A percentile compares a stretch with the other conserved stretches of the same genome.
Conservation (phyloP, 1,140 invertebrate species). For the Lucilia sericata region DNA sequence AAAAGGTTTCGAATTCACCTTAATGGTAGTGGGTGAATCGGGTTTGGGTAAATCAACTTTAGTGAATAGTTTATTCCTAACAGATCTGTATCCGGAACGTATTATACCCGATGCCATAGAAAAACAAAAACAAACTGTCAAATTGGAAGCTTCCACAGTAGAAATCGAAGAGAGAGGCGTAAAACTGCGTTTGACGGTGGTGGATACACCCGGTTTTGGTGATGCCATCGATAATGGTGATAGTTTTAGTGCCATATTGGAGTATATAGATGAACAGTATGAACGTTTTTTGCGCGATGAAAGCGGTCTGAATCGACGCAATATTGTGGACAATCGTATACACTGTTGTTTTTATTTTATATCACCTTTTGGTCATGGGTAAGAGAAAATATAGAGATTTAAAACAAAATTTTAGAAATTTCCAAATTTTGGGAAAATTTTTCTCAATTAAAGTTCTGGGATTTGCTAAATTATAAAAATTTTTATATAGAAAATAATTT, state of each 20-base stretch:
- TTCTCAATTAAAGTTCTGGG: too few species aligned
- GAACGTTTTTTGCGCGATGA: slow-evolving; percentile 92
- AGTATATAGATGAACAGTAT: slow-evolving; percentile 95
- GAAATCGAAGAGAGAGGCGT: slow-evolving; percentile 95
- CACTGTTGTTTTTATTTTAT: slow-evolving; percentile 99
- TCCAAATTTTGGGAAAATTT: too few species aligned
- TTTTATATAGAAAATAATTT: too few species aligned
- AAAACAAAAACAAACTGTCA: slow-evolving; percentile 90
- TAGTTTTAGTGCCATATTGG: slow-evolving; percentile 89
- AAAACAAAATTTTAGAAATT: neutral
- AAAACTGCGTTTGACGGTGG: slow-evolving; percentile 88
- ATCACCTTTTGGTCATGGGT: slow-evolving; percentile 97
- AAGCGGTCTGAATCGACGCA: slow-evolving; percentile 89
- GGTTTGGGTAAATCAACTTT: slow-evolving; percentile 98
- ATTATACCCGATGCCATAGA: slow-evolving; percentile 89
- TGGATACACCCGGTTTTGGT: slow-evolving; percentile 98
- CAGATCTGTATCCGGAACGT: slow-evolving; percentile 92
- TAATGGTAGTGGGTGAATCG: slow-evolving; percentile 98
- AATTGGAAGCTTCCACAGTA: slow-evolving; percentile 90
- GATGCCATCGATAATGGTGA: slow-evolving; percentile 99
- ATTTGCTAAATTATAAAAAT: too few species aligned
- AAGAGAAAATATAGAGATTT: slow-evolving; percentile 51
- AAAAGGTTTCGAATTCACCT: slow-evolving; percentile 97
- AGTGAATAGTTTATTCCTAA: slow-evolving; percentile 97
- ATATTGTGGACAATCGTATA: slow-evolving; percentile 93